Conservation (phyloP, 2,113 vertebrate genomes). For the Lontra canadensis region DNA sequence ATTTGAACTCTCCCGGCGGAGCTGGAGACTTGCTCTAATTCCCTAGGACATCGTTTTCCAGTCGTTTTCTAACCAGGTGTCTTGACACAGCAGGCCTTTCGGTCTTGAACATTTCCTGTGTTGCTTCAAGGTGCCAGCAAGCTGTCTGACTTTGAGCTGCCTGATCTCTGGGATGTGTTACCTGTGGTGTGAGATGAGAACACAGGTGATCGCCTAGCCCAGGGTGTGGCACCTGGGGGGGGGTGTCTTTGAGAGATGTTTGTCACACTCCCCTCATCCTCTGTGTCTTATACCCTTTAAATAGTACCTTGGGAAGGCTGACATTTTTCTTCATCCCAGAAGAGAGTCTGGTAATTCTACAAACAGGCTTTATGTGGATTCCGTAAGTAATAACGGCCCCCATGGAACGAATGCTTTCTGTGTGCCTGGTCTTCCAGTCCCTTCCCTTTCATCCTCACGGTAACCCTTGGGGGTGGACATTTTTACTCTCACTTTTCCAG, state of each 20-base stretch:
- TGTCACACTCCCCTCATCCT: accelerated
- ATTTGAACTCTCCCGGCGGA: neutral
- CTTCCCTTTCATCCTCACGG: neutral
- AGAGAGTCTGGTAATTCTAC: neutral
- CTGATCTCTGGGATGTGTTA: neutral
- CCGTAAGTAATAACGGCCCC: neutral
- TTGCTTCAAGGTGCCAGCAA: slow-evolving; percentile 11
- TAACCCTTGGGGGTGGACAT: neutral
- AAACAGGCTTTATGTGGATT: neutral
- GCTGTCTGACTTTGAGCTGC: neutral
- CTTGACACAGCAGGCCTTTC: slow-evolving; percentile 9
- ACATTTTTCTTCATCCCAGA: neutral
- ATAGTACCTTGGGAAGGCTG: neutral
- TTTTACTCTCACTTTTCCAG: neutral
- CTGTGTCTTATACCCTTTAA: neutral
- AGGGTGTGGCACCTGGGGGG: neutral
- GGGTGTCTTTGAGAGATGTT: neutral
- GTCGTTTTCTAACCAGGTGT: slow-evolving; percentile 51
- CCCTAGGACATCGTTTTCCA: neutral
- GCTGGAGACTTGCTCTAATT: neutral
- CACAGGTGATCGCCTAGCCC: neutral
- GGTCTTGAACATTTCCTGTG: neutral
- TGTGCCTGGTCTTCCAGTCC: neutral
- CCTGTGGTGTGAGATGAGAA: neutral
- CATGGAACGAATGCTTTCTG: neutral